Evolutionary conservation across 2,797 vertebrate genomes (phyloP).

Genomic region (Smutsia gigantea): DNA sequence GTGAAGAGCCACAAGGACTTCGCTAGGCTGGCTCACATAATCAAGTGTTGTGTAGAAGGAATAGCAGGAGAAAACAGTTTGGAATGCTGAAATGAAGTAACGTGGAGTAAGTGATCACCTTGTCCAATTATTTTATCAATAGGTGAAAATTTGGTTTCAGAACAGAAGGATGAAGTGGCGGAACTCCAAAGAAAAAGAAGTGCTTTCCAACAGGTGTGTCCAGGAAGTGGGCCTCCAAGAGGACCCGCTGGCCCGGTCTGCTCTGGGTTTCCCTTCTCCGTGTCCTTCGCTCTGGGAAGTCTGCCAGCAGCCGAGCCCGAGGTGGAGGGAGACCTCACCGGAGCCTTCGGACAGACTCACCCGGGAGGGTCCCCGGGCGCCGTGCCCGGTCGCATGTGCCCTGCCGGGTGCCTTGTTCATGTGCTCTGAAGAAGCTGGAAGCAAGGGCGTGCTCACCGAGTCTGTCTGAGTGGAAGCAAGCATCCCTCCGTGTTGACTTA

Average conservation of each 20-base stretch:
- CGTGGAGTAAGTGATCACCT: slow-evolving; percentile 16
- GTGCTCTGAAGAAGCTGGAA: slow-evolving; percentile 78
- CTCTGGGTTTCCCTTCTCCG: slow-evolving; percentile 79
- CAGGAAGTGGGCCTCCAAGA: slow-evolving; percentile 90
- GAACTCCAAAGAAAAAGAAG: slow-evolving; percentile 97
- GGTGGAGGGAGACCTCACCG: slow-evolving; percentile 84
- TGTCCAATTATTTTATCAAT: slow-evolving; percentile 73
- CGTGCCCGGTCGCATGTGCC: slow-evolving; percentile 71
- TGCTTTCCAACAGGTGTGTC: slow-evolving; percentile 89
- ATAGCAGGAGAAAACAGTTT: neutral
- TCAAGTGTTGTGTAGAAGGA: neutral
- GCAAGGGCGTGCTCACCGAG: slow-evolving; percentile 67
- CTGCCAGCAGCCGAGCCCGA: slow-evolving; percentile 80
- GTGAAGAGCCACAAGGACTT: neutral
- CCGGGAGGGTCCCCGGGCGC: slow-evolving; percentile 44
- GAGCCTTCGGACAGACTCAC: slow-evolving; percentile 82
- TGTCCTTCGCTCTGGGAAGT: slow-evolving; percentile 84
- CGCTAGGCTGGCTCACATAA: neutral
- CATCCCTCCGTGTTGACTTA: slow-evolving; percentile 58
- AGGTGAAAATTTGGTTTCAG: slow-evolving; percentile 99
- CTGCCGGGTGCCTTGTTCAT: slow-evolving; percentile 74
- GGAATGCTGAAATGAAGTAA: neutral
- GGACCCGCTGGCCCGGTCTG: slow-evolving; percentile 81
- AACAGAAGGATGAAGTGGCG: slow-evolving; percentile 99
- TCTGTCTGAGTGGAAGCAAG: slow-evolving; percentile 65